Evolutionary conservation across 1,140 invertebrate species (phyloP).

Genomic region (Drosophila dunni): DNA sequence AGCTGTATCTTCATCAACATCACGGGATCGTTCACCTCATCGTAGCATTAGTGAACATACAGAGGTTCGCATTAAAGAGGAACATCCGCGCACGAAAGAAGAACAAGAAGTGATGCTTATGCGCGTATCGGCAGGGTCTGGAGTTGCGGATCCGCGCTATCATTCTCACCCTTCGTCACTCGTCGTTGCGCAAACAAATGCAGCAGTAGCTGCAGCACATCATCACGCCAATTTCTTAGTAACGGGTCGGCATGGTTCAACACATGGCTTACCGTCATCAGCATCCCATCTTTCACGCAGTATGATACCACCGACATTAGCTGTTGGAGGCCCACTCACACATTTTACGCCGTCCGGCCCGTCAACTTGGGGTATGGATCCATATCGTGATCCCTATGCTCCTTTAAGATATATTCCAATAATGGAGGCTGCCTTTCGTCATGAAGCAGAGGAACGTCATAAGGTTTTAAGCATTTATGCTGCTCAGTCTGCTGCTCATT

Average conservation of each 20-base stretch:
- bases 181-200: conserved; percentile 71
- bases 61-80: conserved; percentile 88
- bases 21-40: conserved; percentile 89
- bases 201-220: conserved; percentile 68
- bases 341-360: conserved; percentile 86
- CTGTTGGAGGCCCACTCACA: conserved; percentile 85
- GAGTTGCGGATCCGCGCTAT: conserved; percentile 78
- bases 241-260: conserved; percentile 85
- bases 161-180: conserved; percentile 82
- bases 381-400: conserved; percentile 89
- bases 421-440: conserved; percentile 89
- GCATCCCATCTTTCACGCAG: conserved; percentile 86
- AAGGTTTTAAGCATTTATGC: conserved; percentile 89
- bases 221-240: conserved; percentile 84
- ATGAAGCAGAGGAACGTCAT: conserved; percentile 91
- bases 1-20: conserved; percentile 80
- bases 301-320: conserved; percentile 85
- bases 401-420: conserved; percentile 89
- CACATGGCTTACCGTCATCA: conserved; percentile 86
- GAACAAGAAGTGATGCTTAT: conserved; percentile 86
- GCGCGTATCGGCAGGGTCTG: conserved; percentile 71
- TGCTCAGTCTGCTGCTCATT: conserved; percentile 86
- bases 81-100: conserved; percentile 86
- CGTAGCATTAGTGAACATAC: conserved; percentile 87
- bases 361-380: conserved; percentile 87